phyloP scores from a whole-genome alignment of 2,113 vertebrate genomes.

The Calyptommatus sinebrachiatus region DNA sequence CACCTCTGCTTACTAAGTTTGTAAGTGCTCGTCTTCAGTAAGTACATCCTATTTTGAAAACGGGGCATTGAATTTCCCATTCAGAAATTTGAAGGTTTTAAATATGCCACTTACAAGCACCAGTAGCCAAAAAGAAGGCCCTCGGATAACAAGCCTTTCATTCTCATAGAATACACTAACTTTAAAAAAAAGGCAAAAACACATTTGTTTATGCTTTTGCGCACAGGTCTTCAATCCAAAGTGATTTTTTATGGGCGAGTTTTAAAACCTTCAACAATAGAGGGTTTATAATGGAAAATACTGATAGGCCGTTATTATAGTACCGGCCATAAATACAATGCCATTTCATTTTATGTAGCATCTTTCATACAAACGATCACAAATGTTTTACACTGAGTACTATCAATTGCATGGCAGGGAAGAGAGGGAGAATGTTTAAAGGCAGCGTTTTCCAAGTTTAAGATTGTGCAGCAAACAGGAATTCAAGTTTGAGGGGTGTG shows the following conservation, averaged over 20 bases:
- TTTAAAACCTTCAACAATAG: conserved; percentile 52
- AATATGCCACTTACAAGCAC: conserved; percentile 18
- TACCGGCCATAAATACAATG: conserved; percentile 56
- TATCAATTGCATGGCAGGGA: conserved; percentile 46
- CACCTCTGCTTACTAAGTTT: not conserved
- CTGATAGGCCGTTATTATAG: conserved; percentile 45
- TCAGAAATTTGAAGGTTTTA: conserved; percentile 29
- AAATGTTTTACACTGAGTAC: conserved; percentile 50
- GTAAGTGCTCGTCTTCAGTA: conserved; percentile 12
- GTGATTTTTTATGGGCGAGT: conserved; percentile 49
- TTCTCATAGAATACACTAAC: conserved; percentile 35
- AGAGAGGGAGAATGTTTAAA: conserved; percentile 36
- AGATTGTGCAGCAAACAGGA: conserved; percentile 10
- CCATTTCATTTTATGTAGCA: conserved; percentile 55
- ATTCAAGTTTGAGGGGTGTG: conserved; percentile 10
- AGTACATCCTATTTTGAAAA: conserved; percentile 16
- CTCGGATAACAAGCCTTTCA: conserved; percentile 7
- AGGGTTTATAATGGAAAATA: conserved; percentile 53
- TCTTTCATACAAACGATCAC: conserved; percentile 51
- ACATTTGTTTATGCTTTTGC: conserved; percentile 39
- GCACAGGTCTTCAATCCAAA: conserved; percentile 28
- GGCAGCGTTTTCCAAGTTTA: conserved; percentile 36
- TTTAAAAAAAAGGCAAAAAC: conserved; percentile 39
- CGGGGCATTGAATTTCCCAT: not conserved
- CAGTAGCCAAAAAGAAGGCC: not conserved